These are phyloP conservation scores for Acropora tenuis DNA, from an alignment of 64 coral and sea anemone genomes.

Conservation along the genomic window DNA sequence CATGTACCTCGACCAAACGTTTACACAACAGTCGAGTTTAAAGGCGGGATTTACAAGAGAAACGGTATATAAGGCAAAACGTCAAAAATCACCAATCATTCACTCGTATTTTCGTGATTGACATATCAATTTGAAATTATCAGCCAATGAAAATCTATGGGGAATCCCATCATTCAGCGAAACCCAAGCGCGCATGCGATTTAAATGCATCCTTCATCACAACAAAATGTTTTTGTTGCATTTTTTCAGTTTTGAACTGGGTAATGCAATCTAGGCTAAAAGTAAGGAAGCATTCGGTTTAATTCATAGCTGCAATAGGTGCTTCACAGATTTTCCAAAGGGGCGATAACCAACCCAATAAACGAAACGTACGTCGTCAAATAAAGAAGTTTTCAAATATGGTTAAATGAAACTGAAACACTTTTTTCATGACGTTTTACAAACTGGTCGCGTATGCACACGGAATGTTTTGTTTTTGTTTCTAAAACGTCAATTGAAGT, in stretches of 20 bases:
- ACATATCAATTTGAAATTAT: neutral
- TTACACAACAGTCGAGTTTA: neutral
- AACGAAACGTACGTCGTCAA: no score
- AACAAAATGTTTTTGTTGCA: neutral
- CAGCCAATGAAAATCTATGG: conserved; percentile 28
- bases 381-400: no score
- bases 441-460: no score
- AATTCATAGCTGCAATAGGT: no score
- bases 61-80: conserved; percentile 45
- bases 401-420: no score
- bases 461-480: no score
- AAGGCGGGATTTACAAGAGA: conserved; percentile 17
- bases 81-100: conserved; percentile 48
- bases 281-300: no score
- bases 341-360: no score
- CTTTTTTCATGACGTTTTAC: no score
- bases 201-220: neutral
- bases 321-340: no score
- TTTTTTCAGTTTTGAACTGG: neutral
- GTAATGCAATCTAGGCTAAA: no score
- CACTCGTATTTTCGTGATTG: conserved; percentile 16
- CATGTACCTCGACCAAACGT: neutral
- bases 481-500: no score
- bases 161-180: neutral
- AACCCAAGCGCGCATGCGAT: neutral